Evolutionary conservation across 2,888 invertebrate species (phyloP), one percentile per base, ranked within the genome.

Genomic region (Hirudinaria manillensis): DNA sequence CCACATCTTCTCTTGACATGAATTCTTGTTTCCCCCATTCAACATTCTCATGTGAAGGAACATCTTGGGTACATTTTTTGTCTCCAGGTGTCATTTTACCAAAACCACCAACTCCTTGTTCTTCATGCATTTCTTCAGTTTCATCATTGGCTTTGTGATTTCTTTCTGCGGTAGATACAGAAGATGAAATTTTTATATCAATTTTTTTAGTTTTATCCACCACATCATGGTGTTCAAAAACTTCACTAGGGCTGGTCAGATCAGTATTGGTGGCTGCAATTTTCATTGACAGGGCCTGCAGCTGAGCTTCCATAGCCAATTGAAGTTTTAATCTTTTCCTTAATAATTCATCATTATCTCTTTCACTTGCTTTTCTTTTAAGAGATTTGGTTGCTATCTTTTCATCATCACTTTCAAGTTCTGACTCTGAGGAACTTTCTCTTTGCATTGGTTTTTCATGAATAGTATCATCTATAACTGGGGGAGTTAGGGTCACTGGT

Each of bases 1-100:
- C 85, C 55, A 93, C 84, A 83, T 92, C 89, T 80, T 89, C 89
- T 75, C 88, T 88, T 4, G 89, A 88, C 78, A 92, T 89, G 56
- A 81, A 82, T n/a, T 82, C 79, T n/a, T 77, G 76, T 36, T 81
- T 79, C 65, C 79, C 79, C 77, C 81, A 81, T 66, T 81, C 79
- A 67, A 81, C 80, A 34, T 61, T 61, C 7, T 81, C 79, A 24
- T 80, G 80, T 68, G 80, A 79, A 19, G 79, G 79, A n/a, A 81
- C 80, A 29, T 61, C 34, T n/a, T 73, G 29, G 53, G 7, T 7
- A 13, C 19, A 4, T 10, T 75, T 29, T 4, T 56, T 55, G 19
- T 13, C 56, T 16, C 76, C 74, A 36, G 84, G 83, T 72, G 80
- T 79, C 36, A 84, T 79, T 77, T 83, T 82, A 24, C 84, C 84